Evolutionary conservation across 1,140 invertebrate species (phyloP).

Genomic region (Prorops nasuta): DNA sequence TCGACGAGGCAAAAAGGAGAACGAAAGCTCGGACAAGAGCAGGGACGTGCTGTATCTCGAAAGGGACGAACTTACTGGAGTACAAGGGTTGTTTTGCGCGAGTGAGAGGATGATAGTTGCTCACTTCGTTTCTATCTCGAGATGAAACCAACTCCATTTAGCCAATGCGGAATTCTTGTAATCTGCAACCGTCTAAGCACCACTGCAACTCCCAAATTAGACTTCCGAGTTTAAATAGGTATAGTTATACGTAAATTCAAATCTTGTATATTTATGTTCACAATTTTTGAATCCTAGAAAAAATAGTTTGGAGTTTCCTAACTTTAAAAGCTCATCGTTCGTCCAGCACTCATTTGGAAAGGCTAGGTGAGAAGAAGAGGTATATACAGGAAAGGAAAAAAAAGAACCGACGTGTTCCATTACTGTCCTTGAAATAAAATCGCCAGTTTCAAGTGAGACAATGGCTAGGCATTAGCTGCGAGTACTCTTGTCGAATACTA

Average conservation of each 20-base stretch:
- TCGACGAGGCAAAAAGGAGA: neutral
- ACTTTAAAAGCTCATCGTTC: too few species aligned
- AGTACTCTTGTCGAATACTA: conserved; percentile 36
- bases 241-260: too few species aligned
- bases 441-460: conserved; percentile 29
- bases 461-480: conserved; percentile 38
- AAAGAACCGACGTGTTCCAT: conserved; percentile 15
- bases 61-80: conserved; percentile 9
- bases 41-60: conserved; percentile 14
- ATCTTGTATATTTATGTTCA: too few species aligned
- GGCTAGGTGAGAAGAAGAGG: too few species aligned
- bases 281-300: too few species aligned
- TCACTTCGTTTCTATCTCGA: neutral
- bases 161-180: neutral
- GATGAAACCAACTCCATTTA: neutral
- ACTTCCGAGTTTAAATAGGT: too few species aligned
- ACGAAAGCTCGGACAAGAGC: neutral
- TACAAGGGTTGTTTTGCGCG: conserved; percentile 15
- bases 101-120: neutral
- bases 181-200: too few species aligned
- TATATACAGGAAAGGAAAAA: too few species aligned
- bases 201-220: too few species aligned
- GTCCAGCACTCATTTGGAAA: too few species aligned
- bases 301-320: too few species aligned
- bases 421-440: conserved; percentile 27